Base-by-base conservation (phyloP, 1,140 invertebrate genomes). In the Aporrectodea caliginosa region DNA sequence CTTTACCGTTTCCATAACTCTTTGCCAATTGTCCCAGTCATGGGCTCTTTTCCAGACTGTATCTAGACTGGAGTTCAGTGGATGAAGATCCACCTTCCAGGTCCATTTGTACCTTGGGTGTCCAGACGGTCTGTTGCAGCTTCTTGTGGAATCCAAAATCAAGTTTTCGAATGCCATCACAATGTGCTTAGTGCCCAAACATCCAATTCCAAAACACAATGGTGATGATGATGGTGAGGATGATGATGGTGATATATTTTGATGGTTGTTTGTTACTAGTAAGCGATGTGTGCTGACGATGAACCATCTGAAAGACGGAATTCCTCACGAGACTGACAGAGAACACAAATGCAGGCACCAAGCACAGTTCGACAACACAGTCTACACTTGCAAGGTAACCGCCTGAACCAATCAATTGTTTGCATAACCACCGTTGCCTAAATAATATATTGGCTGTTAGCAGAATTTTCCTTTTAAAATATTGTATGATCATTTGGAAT, bases 311-410 rank as follows among this genome's bases (percentile, higher is more conserved):
- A 90, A 89, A n/a, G 92, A 93, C 80, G 91, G 91, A 16, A 89
- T 91, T 77, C 88, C 90, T 16, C 93, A 95, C 87, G 82, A 86
- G 78, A 83, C 58, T 73, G 79, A 73, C 35, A 75, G 43, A 72
- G 75, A 75, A 33, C 29, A 1, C 1, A 89, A 89, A 84, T 93
- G 90, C 90, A 91, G 91, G 82, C 94, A 93, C 88, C 92, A 94
- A 83, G 92, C 93, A 86, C 92, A 94, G 84, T 94, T 90, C 88
- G 92, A 93, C 81, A 95, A 95, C 85, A 90, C 91, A 83, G 90
- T 93, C 29, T 93, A 92, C 85, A 89, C 93, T 35, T 95, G 93
- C 85, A 93, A 92, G 86, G 88, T 88, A 80, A 79, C 70, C 27
- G n/a, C 31, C 27, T 68, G 14, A 68, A 68, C 27, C 14, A 16